A percentile compares a stretch with the other conserved stretches of the same genome.
Evolutionary conservation across 2,113 vertebrate genomes (phyloP).

Genomic region (Tychaedon coryphoeus): DNA sequence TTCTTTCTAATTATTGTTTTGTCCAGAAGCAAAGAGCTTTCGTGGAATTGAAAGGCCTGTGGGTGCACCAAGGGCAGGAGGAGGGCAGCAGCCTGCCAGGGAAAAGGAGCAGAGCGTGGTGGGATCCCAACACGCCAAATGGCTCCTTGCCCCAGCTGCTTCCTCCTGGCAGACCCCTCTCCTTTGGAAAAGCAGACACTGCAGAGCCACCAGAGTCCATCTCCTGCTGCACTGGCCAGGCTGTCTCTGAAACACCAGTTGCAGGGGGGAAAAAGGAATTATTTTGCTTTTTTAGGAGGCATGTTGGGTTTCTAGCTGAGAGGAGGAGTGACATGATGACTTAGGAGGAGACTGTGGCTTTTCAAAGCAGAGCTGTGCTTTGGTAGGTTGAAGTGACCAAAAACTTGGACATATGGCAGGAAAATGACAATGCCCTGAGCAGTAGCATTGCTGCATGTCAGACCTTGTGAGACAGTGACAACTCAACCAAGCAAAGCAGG

Average conservation of each 20-base stretch:
- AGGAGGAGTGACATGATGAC: neutral
- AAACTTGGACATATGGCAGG: neutral
- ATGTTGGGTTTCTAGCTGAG: neutral
- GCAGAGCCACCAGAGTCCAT: neutral
- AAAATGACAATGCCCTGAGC: neutral
- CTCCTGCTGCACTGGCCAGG: neutral
- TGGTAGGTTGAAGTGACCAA: accelerated
- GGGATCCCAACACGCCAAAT: accelerated
- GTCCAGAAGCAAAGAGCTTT: neutral
- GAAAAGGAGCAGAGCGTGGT: neutral
- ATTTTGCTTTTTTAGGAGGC: neutral
- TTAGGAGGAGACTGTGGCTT: neutral
- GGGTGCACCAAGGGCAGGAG: neutral
- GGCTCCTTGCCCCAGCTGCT: neutral
- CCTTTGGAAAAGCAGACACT: neutral
- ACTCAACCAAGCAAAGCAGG: neutral
- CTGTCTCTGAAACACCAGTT: neutral
- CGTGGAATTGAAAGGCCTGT: neutral
- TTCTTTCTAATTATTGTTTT: neutral
- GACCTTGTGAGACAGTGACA: neutral
- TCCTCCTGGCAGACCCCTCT: neutral
- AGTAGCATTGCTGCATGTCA: neutral
- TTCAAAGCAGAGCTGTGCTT: neutral
- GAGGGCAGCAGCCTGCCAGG: neutral
- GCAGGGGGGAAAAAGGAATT: neutral